phyloP scores from a whole-genome alignment of 2,888 invertebrate species.

The Meteorus cinctellus region DNA sequence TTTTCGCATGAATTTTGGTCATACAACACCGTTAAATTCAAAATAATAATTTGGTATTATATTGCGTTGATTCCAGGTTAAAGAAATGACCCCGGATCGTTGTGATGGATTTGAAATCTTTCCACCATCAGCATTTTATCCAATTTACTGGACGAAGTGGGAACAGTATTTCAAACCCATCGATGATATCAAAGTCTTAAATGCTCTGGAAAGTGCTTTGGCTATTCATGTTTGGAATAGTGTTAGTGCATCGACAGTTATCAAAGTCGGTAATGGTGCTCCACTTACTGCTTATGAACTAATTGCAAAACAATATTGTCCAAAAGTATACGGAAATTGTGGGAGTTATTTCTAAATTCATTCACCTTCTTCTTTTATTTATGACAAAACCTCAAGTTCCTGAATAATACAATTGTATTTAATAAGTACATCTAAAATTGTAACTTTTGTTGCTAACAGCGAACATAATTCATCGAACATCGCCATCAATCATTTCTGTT shows the following conservation, averaged over 20 bases:
- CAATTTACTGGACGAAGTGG: conserved; percentile 80
- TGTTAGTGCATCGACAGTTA: conserved; percentile 70
- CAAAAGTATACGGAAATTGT: conserved; percentile 70
- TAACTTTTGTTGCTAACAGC: too few relatives aligned
- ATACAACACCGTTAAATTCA: conserved; percentile 44
- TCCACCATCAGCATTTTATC: conserved; percentile 79
- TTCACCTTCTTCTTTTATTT: too few relatives aligned
- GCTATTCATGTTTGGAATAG: conserved; percentile 78
- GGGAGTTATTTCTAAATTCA: conserved; percentile 55
- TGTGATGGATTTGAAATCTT: conserved; percentile 80
- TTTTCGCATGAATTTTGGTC: conserved; percentile 74
- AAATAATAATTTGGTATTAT: neutral
- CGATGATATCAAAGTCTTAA: conserved; percentile 69
- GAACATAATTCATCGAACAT: too few relatives aligned
- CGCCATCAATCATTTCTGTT: too few relatives aligned
- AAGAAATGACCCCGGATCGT: conserved; percentile 74
- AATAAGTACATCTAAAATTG: too few relatives aligned
- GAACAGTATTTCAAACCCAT: conserved; percentile 76
- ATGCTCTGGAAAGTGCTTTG: conserved; percentile 70
- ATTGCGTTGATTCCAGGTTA: conserved; percentile 61
- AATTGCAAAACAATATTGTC: conserved; percentile 75
- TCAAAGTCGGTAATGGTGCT: conserved; percentile 71
- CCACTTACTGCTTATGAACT: conserved; percentile 75
- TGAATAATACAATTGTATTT: too few relatives aligned
- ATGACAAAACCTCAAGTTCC: too few relatives aligned